Evolutionary conservation across 2,888 invertebrate species (phyloP), one percentile per base, ranked within the genome.

Genomic region (Cheilosia grossa): DNA sequence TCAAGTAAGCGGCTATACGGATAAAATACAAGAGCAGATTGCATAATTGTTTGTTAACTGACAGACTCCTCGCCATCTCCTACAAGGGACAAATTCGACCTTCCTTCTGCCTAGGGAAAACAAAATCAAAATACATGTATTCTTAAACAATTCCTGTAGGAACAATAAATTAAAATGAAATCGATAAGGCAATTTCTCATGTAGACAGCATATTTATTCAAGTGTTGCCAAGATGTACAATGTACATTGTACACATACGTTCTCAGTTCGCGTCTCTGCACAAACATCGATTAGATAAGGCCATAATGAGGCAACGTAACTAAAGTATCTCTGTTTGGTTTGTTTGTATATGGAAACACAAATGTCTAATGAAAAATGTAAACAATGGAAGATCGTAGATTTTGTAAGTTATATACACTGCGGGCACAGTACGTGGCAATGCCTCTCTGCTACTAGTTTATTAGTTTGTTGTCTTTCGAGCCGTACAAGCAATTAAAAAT

Each of bases 251-350:
- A 30, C 6, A 5, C 9, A 13, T 37, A 13, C 13, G 37, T 30
- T 19, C 54, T n/a, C 33, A 17, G 54, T 30, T 21, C 17, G 54
- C 19, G 37, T 58, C 37, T 19, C 19, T 27, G 58, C 15, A 58
- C 58, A 58, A 58, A 58, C 58, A 40, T 19, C 40, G 58, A 40
- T 40, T 58, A 58, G 58, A 58, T 58, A 58, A 40, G 58, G 21
- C 2, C 51, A 37, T 37, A 15, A 54, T 17, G 30, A 17, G 21
- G 54, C 27, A 33, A 17, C 54, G 24, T 51, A 33, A n/a, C 30
- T 30, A 17, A 19, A n/a, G 9, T 30, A 17, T 54, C 30, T 54
- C 17, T 54, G 54, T 30, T 30, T 21, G 51, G 9, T 47, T 7
- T 47, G 44, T 47, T 47, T 17, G 9, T 47, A 47, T 47, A 47